phyloP scores from a whole-genome alignment of 2,797 vertebrate genomes.

The Vultur gryphus region DNA sequence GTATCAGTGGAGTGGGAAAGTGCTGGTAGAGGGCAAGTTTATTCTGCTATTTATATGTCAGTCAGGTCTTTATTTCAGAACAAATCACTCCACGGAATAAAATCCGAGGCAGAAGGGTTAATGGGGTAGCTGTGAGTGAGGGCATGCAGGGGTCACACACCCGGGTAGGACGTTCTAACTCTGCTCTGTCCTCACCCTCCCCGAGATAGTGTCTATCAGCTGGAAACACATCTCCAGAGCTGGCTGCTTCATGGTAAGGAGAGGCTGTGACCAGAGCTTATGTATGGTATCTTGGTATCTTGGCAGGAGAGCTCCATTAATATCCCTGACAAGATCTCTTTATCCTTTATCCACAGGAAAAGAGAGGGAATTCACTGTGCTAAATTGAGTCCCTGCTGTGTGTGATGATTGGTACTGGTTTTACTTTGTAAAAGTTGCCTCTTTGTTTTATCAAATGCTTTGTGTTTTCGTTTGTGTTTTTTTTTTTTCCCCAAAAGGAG shows the following conservation, averaged over 20 bases:
- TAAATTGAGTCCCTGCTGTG: not conserved
- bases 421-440: not conserved
- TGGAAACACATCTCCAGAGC: not conserved
- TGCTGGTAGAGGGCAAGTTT: not conserved
- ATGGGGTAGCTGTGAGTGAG: not conserved
- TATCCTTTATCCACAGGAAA: not conserved
- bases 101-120: not conserved
- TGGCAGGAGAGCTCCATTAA: not conserved
- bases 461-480: not conserved
- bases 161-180: not conserved
- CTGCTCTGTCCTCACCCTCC: not conserved
- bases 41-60: not conserved
- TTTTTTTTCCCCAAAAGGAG: not conserved
- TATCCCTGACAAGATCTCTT: not conserved
- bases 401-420: not conserved
- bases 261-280: not conserved
- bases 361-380: not conserved
- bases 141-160: not conserved
- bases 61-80: not conserved
- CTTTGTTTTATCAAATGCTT: not conserved
- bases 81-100: not conserved
- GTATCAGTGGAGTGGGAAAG: not conserved
- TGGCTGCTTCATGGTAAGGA: not conserved
- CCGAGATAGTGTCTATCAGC: not conserved
- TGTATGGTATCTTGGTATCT: not conserved